Evolutionary conservation across 2,888 invertebrate genomes (phyloP).

Genomic region (Vanessa cardui): DNA sequence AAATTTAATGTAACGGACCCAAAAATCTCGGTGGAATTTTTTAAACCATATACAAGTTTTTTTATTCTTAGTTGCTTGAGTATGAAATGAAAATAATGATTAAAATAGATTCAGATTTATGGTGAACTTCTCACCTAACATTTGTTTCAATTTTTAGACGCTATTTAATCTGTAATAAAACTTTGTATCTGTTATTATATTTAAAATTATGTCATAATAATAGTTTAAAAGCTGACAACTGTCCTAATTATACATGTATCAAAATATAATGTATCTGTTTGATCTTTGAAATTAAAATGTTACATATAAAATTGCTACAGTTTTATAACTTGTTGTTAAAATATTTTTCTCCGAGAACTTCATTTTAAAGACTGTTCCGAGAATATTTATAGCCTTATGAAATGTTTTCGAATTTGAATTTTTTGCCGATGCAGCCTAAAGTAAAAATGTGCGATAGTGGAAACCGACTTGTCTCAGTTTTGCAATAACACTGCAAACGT

Average conservation of each 20-base stretch:
- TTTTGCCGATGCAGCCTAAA: neutral
- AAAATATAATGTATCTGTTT: neutral
- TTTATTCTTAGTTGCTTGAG: no score
- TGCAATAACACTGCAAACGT: slow-evolving; percentile 7
- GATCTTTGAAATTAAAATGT: slow-evolving; percentile 2
- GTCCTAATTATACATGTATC: neutral
- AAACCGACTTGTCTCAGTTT: slow-evolving; percentile 3
- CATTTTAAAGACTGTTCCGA: neutral
- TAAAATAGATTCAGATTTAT: no score
- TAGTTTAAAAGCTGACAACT: neutral
- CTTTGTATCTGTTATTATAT: neutral
- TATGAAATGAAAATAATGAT: no score
- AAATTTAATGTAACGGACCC: no score
- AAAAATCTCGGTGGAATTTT: no score
- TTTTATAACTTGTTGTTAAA: slow-evolving; percentile 1
- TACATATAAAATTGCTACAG: slow-evolving; percentile 2
- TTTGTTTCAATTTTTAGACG: neutral
- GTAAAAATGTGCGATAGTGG: slow-evolving; percentile 1
- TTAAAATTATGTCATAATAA: neutral
- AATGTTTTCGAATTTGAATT: neutral
- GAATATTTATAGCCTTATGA: neutral
- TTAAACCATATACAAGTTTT: no score
- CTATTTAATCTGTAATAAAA: neutral
- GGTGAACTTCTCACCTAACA: no score
- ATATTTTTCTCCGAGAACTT: slow-evolving; percentile 3